Base-by-base conservation (phyloP, 2,888 invertebrate genomes). In the Monochamus alternatus region DNA sequence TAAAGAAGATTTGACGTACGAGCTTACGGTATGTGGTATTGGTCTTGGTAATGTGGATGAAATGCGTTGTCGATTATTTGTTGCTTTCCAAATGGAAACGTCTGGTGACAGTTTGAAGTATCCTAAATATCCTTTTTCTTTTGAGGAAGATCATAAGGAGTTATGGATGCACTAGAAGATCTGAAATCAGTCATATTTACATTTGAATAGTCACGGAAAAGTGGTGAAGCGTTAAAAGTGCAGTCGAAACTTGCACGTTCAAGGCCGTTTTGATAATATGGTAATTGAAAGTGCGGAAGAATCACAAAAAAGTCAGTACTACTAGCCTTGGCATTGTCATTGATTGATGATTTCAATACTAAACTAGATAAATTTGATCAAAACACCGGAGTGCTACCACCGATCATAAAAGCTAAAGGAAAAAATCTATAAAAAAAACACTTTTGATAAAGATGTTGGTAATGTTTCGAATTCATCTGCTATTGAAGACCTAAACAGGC, bases 51-150 rank as follows among this genome's bases (percentile, higher is more conserved):
- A 12, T 31, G 30, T 12, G 8, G 64, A 52, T 3, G 64, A 72
- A 31, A 64, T 58, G 58, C 8, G 63, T 31, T 5, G 38, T 5
- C 30, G 63, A 5, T 14, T 63, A 4, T 8, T 43, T 5, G 5
- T 10, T 14, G 67, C 63, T 2, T 5, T 63, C 2, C 67, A 69
- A 44, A 44, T 76, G 74, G 74, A 76, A 44, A 69, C 47, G 44
- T 43, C 22, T 10, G 77, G 74, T 1, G 74, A 77, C 12, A 77
- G 74, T 58, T 22, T 77, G 5, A 43, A 60, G 12, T 76, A 76
- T 60, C 76, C 76, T 22, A 3, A 32, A 7, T 74, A 76, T n/a
- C n/a, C n/a, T n/a, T n/a, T n/a, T n/a, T n/a, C n/a, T n/a, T n/a
- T n/a, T n/a, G n/a, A n/a, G n/a, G 62, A 74, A 14, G 76, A 76